Percentiles rank a stretch among this genome's conserved stretches.
phyloP scores from a whole-genome alignment of 2,113 vertebrate genomes.

The Pteropus alecto region DNA sequence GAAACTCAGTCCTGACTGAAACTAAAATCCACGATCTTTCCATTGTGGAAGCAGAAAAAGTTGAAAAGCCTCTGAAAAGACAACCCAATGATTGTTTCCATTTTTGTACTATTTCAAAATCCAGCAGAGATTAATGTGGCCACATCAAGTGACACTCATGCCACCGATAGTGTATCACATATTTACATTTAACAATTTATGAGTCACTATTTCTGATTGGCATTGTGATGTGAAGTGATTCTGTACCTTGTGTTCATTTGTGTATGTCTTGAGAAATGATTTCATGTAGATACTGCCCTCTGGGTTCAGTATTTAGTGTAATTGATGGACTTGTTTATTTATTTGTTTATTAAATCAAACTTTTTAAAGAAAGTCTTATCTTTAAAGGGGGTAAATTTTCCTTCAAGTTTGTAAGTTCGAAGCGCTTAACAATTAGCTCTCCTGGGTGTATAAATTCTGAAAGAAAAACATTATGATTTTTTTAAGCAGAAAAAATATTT shows the following conservation, averaged over 20 bases:
- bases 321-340: neutral
- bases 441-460: neutral
- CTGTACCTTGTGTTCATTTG: neutral
- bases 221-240: neutral
- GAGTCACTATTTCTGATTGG: neutral
- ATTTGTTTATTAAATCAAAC: neutral
- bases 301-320: neutral
- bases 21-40: neutral
- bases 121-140: neutral
- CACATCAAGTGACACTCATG: neutral
- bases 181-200: neutral
- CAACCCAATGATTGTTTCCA: neutral
- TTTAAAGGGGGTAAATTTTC: neutral
- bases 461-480: neutral
- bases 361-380: neutral
- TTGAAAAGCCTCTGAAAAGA: neutral
- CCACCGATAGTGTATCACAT: neutral
- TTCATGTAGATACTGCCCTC: neutral
- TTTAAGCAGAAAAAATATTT: neutral
- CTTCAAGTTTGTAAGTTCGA: neutral
- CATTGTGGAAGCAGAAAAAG: neutral
- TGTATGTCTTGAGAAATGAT: neutral
- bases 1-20: neutral
- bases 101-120: neutral
- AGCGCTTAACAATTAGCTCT: neutral